Percentiles rank a stretch among this genome's conserved stretches.
Conservation (phyloP, 1,140 invertebrate genomes). For the Calephelis nemesis region DNA sequence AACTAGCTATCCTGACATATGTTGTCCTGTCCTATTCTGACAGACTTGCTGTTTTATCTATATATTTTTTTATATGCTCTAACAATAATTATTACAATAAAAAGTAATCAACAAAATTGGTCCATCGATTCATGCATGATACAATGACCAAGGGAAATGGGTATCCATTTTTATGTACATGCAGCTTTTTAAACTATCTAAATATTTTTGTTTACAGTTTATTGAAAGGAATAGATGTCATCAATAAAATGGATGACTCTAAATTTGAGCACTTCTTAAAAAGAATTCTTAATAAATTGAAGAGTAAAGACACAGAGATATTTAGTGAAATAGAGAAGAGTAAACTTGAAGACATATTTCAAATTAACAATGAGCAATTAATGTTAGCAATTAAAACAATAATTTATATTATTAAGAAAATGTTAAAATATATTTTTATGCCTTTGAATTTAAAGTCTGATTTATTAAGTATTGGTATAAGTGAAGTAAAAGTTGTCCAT, state of each 20-base stretch:
- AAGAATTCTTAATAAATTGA: conserved; percentile 58
- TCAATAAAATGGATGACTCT: conserved; percentile 53
- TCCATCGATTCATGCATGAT: no score
- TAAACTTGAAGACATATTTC: conserved; percentile 65
- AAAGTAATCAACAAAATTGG: no score
- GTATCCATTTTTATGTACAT: no score
- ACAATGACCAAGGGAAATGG: no score
- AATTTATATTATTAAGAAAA: conserved; percentile 59
- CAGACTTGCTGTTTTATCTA: no score
- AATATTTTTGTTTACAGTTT: conserved; percentile 49
- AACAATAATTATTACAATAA: no score
- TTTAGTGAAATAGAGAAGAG: conserved; percentile 60
- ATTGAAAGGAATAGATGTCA: conserved; percentile 50
- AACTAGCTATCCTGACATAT: no score
- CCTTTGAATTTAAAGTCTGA: conserved; percentile 58
- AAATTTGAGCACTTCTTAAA: conserved; percentile 66
- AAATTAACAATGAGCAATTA: conserved; percentile 52
- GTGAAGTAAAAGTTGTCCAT: conserved; percentile 51
- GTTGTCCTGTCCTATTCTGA: no score
- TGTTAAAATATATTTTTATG: conserved; percentile 68
- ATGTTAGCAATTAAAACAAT: conserved; percentile 58
- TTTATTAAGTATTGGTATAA: conserved; percentile 51
- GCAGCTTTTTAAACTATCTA: not conserved
- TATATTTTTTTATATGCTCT: no score
- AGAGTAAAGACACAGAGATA: conserved; percentile 51